phyloP scores from a whole-genome alignment of 2,797 vertebrate genomes.

The Eulemur rubriventer region DNA sequence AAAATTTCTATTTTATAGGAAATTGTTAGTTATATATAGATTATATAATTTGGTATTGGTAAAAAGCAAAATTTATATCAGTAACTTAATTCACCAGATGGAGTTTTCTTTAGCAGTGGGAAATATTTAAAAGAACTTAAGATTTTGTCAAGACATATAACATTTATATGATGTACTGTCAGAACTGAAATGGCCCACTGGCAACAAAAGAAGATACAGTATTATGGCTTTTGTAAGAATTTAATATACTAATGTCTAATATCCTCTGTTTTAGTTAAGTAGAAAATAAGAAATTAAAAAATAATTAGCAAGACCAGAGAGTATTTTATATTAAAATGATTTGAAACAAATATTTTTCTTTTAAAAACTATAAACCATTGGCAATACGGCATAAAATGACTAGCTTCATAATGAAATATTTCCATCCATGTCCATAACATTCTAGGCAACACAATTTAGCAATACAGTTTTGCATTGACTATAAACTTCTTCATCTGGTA shows the following conservation, averaged over 20 bases:
- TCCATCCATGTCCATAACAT: neutral
- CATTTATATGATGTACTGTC: slow-evolving; percentile 30
- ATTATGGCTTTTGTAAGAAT: slow-evolving; percentile 53
- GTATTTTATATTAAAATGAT: slow-evolving; percentile 39
- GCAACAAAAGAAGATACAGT: neutral
- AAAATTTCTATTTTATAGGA: slow-evolving; percentile 52
- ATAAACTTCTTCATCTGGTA: neutral
- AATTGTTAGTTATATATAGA: neutral
- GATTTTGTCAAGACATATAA: neutral
- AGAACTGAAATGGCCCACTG: neutral
- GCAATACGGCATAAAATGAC: neutral
- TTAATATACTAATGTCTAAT: slow-evolving; percentile 17
- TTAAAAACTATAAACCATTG: neutral
- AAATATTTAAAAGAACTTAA: slow-evolving; percentile 63
- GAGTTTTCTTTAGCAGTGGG: slow-evolving; percentile 16
- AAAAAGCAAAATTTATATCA: slow-evolving; percentile 7
- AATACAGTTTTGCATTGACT: neutral
- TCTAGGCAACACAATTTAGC: neutral
- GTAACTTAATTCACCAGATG: slow-evolving; percentile 34
- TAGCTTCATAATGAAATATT: neutral
- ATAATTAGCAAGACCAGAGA: neutral
- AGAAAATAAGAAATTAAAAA: slow-evolving; percentile 27
- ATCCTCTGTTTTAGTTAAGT: slow-evolving; percentile 57
- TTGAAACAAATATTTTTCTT: slow-evolving; percentile 29
- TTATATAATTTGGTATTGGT: slow-evolving; percentile 38